Conservation (phyloP, 2,113 vertebrate species). For the Gobio gobio region DNA sequence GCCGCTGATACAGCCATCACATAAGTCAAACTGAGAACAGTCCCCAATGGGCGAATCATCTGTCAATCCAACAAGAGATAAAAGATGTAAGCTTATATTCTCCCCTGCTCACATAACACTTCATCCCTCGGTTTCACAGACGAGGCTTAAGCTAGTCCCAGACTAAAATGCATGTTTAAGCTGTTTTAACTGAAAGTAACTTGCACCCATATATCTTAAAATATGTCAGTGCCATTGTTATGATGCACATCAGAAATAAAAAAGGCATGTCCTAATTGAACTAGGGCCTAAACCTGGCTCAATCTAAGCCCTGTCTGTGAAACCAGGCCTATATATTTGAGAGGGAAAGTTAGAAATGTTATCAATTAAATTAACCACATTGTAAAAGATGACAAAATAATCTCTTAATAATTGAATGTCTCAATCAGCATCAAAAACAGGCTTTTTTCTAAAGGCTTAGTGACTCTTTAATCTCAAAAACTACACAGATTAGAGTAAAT, state of each 20-base stretch:
- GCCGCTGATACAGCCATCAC: constrained; percentile 48
- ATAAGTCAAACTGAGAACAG: constrained; percentile 52
- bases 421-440: neutral
- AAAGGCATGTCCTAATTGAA: too few species aligned
- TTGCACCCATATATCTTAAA: too few species aligned
- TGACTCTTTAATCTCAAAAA: neutral
- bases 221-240: too few species aligned
- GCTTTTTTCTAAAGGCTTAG: neutral
- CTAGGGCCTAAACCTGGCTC: too few species aligned
- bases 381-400: neutral
- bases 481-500: neutral
- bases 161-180: too few species aligned
- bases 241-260: too few species aligned
- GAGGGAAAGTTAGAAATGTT: neutral
- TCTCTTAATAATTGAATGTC: too few species aligned
- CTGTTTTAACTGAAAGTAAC: too few species aligned
- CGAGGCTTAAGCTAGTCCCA: too few species aligned
- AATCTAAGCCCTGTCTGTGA: too few species aligned
- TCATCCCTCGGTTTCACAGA: neutral
- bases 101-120: neutral
- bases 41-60: neutral
- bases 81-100: neutral
- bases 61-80: constrained; percentile 28
- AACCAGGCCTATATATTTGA: too few species aligned
- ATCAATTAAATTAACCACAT: neutral